Conservation (phyloP, 37 sponge, comb jelly and placozoan species). For the Lycopodina hypogea region DNA sequence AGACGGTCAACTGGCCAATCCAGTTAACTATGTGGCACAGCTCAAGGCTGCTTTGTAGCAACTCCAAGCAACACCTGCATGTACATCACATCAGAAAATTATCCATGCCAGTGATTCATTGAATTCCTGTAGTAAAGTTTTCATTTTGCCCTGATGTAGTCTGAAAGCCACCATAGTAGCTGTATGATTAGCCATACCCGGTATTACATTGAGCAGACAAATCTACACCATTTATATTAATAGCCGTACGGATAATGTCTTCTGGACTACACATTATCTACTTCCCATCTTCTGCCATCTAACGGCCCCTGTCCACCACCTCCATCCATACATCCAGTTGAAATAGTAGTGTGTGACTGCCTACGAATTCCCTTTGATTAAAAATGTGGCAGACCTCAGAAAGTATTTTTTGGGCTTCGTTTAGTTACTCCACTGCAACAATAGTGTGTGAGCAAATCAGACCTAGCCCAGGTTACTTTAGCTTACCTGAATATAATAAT, state of each 20-base stretch:
- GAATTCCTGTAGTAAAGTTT: slow-evolving; percentile 50
- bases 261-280: too few relatives aligned
- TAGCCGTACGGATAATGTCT: slow-evolving; percentile 38
- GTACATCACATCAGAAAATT: neutral
- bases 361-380: too few relatives aligned
- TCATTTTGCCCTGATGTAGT: slow-evolving; percentile 55
- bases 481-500: too few relatives aligned
- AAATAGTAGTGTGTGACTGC: too few relatives aligned
- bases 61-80: slow-evolving; percentile 26
- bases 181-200: slow-evolving; percentile 50
- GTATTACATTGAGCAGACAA: slow-evolving; percentile 46
- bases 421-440: too few relatives aligned
- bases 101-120: slow-evolving; percentile 28
- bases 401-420: too few relatives aligned
- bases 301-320: too few relatives aligned
- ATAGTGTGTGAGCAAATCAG: too few relatives aligned
- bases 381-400: too few relatives aligned
- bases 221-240: slow-evolving; percentile 49
- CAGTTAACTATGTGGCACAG: slow-evolving; percentile 18
- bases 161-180: slow-evolving; percentile 50
- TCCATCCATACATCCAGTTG: too few relatives aligned
- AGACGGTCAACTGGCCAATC: slow-evolving; percentile 23
- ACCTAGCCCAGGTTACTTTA: too few relatives aligned
- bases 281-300: too few relatives aligned
- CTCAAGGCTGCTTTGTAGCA: slow-evolving; percentile 37